These are phyloP conservation scores for Athalia rosae DNA, from an alignment of 2,888 invertebrate species.

Conservation along the genomic window DNA sequence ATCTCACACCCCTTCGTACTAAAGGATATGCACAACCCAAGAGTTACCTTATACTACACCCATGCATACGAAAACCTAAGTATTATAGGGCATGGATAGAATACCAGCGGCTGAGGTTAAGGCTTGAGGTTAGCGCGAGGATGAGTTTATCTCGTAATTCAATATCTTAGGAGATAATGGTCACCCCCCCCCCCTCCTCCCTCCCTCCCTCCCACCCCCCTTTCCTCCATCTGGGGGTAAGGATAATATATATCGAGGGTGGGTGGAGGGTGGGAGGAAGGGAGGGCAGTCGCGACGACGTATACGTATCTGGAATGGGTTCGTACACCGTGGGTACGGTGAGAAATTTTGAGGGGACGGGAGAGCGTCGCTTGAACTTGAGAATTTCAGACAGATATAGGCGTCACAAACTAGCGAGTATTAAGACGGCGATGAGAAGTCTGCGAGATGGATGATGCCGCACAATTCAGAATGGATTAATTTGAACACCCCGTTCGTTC, in stretches of 20 bases:
- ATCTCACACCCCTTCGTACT: too few relatives aligned
- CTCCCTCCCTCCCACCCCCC: background rate
- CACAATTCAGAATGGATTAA: slow-evolving; percentile 63
- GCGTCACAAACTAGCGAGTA: background rate
- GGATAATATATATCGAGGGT: too few relatives aligned
- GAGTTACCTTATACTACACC: too few relatives aligned
- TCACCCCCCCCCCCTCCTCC: slow-evolving; percentile 18
- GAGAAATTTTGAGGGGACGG: too few relatives aligned
- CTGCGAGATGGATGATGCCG: slow-evolving; percentile 59
- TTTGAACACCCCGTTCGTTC: slow-evolving; percentile 64
- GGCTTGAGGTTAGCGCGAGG: slow-evolving; percentile 1
- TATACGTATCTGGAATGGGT: too few relatives aligned
- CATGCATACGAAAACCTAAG: too few relatives aligned
- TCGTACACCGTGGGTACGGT: too few relatives aligned
- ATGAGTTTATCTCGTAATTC: slow-evolving; percentile 52
- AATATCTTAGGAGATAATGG: slow-evolving; percentile 58
- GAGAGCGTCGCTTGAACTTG: too few relatives aligned
- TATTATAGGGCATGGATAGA: background rate
- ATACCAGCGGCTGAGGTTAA: background rate
- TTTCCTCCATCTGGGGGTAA: background rate
- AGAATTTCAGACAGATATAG: background rate
- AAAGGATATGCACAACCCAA: too few relatives aligned
- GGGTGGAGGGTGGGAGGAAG: too few relatives aligned
- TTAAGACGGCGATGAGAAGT: slow-evolving; percentile 7
- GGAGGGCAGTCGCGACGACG: too few relatives aligned